Conservation (phyloP, 2,797 vertebrate genomes). For the Nannoperca obscura region DNA sequence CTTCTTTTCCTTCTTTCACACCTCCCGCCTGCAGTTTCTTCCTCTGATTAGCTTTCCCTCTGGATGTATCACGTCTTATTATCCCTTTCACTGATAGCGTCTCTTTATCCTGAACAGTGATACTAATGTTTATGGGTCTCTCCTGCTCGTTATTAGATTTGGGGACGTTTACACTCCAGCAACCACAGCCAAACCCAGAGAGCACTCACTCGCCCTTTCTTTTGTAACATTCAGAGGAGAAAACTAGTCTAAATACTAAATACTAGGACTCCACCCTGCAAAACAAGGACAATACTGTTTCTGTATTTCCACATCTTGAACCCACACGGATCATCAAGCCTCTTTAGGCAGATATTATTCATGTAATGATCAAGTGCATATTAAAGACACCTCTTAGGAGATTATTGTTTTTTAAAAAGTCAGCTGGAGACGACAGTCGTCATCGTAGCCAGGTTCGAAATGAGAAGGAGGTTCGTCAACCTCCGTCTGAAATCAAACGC, state of each 20-base stretch:
- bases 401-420: too few species aligned
- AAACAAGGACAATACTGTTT: too few species aligned
- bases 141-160: background rate
- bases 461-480: too few species aligned
- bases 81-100: background rate
- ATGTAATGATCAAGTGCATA: too few species aligned
- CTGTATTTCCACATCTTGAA: too few species aligned
- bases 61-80: background rate
- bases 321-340: too few species aligned
- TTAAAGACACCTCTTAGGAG: too few species aligned
- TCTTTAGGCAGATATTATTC: too few species aligned
- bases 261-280: background rate
- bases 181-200: background rate
- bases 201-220: background rate
- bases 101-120: background rate
- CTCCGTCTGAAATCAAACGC: background rate
- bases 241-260: background rate
- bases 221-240: too few species aligned
- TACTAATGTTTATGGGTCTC: too few species aligned
- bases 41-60: background rate
- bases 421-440: too few species aligned
- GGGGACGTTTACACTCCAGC: background rate
- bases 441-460: too few species aligned
- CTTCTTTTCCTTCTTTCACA: constrained; percentile 2
- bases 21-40: constrained; percentile 7